phyloP scores from a whole-genome alignment of 2,888 invertebrate species.

The Caenorhabditis sp. region DNA sequence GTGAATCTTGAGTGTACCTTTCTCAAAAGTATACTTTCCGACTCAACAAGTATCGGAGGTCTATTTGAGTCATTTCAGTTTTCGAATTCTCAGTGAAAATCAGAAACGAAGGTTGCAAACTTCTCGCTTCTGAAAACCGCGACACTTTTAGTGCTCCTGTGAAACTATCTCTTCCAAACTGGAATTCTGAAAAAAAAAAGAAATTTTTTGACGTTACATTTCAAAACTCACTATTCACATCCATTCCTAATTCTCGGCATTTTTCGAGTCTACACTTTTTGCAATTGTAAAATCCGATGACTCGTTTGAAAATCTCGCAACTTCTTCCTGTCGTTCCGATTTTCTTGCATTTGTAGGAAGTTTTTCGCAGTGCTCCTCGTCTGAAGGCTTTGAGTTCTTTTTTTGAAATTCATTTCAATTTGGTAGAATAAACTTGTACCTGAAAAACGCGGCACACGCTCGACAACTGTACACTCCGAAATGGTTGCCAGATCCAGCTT shows the following conservation, averaged over 20 bases:
- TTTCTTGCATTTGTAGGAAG: not conserved
- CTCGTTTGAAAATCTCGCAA: not conserved
- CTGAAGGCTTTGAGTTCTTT: not conserved
- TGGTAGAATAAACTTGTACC: not conserved
- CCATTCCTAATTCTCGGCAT: constrained; percentile 3
- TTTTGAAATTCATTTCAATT: no score
- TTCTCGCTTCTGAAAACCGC: not conserved
- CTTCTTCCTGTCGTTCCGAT: not conserved
- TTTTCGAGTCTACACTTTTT: constrained; percentile 21
- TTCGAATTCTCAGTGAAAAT: not conserved
- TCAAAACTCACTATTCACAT: constrained; percentile 8
- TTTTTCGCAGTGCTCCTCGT: constrained; percentile 12
- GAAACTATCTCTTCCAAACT: constrained; percentile 5
- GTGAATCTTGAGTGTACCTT: not conserved
- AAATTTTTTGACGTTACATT: not conserved
- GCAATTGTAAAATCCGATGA: not conserved
- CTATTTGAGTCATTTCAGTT: no score
- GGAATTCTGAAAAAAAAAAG: constrained; percentile 8
- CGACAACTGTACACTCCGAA: not conserved
- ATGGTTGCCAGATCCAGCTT: not conserved
- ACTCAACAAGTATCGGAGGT: no score
- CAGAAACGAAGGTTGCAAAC: not conserved
- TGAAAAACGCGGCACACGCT: not conserved
- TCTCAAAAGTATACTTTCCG: no score
- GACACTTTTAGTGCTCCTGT: not conserved